Base-by-base conservation (phyloP, 2,113 vertebrate species). In the Centropus unirufus region DNA sequence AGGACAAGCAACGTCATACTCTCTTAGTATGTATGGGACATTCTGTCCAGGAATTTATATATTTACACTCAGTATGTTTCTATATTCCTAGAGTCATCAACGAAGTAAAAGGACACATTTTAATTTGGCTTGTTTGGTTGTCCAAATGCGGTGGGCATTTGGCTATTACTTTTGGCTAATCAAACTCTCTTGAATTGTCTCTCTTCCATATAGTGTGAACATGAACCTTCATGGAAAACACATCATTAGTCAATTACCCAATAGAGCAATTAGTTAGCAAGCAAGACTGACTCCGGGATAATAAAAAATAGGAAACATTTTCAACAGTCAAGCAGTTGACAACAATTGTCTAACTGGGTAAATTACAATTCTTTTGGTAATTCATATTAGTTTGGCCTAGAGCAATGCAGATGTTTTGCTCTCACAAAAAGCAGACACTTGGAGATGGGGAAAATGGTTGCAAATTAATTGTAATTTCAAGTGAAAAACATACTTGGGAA, bases 381-480 rank as follows among this genome's bases (percentile, higher is more conserved):
- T 77, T 87, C 36, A 1, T 83, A 63, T 77, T 83, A 58, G 89
- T 84, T 51, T 93, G 77, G 64, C 76, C 47, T 70, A 20, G 32
- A 81, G 79, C 64, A 58, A 61, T 72, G 52, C 84, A 89, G 89
- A 70, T 78, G 66, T 81, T 94, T 86, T 86, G 34, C 51, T 68
- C 30, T 42, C 3, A 4, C 49, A 55, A 52, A 73, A 74, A 86
- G 61, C 39, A 86, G 57, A 59, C n/a, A 39, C 23, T 62, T 44
- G 5, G 79, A 76, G 59, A 81, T 66, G 49, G 11, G 40, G 83
- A 93, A 14, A 89, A 84, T n/a, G 46, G 40, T n/a, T 36, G 66
- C 42, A 90, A 93, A 90, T 94, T 57, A 85, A 83, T 94, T 94
- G 78, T 54, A 15, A 46, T 90, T 87, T 88, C 63, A 92, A 92